phyloP scores from a whole-genome alignment of 2,888 invertebrate genomes.

The Asteroscopus sphinx region DNA sequence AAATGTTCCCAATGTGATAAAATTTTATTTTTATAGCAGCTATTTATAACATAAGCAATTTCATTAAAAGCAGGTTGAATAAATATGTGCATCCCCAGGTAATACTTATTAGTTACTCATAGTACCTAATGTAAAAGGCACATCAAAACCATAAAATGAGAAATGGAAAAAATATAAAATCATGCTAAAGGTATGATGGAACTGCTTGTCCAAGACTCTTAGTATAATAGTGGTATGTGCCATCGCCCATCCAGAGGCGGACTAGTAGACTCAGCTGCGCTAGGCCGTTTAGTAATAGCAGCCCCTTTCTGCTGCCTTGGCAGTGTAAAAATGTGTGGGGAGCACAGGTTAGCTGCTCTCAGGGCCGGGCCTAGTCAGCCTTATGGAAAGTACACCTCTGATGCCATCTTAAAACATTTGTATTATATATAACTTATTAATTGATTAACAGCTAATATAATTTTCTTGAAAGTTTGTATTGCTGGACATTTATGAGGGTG shows the following conservation, averaged over 20 bases:
- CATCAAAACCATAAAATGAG: constrained; percentile 10
- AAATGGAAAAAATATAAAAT: constrained; percentile 20
- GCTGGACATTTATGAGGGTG: constrained; percentile 1
- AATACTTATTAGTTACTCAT: constrained; percentile 31
- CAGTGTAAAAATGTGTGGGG: too few species aligned
- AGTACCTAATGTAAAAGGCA: constrained; percentile 32
- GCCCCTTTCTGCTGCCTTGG: too few species aligned
- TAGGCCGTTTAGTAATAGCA: too few species aligned
- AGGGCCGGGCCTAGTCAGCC: too few species aligned
- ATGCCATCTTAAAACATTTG: neutral
- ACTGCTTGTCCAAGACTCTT: constrained; percentile 25
- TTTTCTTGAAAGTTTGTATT: neutral
- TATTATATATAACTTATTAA: too few species aligned
- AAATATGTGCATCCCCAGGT: constrained; percentile 3
- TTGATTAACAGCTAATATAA: constrained; percentile 1
- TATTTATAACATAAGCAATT: constrained; percentile 22
- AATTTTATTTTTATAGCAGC: constrained; percentile 16
- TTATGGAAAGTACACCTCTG: too few species aligned
- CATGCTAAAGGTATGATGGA: constrained; percentile 25
- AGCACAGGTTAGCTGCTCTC: too few species aligned
- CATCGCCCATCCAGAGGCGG: too few species aligned
- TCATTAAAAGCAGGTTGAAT: constrained; percentile 4
- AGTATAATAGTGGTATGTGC: neutral
- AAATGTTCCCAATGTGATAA: constrained; percentile 22
- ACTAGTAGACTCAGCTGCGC: too few species aligned